Conservation (phyloP, 1,140 invertebrate species). For the Mycetomoellerius zeteki region DNA sequence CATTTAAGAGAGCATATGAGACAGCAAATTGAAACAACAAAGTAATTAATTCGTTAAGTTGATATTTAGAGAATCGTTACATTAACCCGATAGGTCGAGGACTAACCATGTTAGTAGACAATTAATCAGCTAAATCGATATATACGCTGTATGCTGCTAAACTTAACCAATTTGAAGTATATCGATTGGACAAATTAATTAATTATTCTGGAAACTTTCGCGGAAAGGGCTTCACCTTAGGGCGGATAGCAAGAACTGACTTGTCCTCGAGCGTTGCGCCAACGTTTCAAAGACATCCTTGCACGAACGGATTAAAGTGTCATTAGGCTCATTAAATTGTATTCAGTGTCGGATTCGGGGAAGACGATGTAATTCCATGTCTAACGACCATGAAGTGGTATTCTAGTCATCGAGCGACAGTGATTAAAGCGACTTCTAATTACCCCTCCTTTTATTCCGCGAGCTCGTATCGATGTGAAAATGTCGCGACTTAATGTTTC, state of each 20-base stretch:
- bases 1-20: neutral
- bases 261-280: conserved; percentile 22
- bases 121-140: conserved; percentile 45
- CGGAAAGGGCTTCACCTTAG: conserved; percentile 36
- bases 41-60: conserved; percentile 52
- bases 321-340: conserved; percentile 76
- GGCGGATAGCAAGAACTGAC: conserved; percentile 10
- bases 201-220: conserved; percentile 60
- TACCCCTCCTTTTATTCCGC: conserved; percentile 32
- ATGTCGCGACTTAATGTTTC: conserved; percentile 1
- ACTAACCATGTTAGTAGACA: conserved; percentile 34
- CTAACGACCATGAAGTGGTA: conserved; percentile 41
- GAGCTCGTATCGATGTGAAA: neutral
- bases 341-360: conserved; percentile 64
- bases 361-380: conserved; percentile 67
- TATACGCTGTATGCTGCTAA: conserved; percentile 28
- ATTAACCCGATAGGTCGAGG: conserved; percentile 13
- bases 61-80: conserved; percentile 16
- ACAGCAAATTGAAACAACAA: neutral
- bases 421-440: conserved; percentile 66
- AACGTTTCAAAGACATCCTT: conserved; percentile 62
- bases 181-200: conserved; percentile 62
- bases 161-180: conserved; percentile 41
- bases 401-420: conserved; percentile 55
- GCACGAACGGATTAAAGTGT: conserved; percentile 70